These are phyloP conservation scores for Kryptolebias marmoratus DNA, from an alignment of 2,113 vertebrate species.

Conservation along the genomic window DNA sequence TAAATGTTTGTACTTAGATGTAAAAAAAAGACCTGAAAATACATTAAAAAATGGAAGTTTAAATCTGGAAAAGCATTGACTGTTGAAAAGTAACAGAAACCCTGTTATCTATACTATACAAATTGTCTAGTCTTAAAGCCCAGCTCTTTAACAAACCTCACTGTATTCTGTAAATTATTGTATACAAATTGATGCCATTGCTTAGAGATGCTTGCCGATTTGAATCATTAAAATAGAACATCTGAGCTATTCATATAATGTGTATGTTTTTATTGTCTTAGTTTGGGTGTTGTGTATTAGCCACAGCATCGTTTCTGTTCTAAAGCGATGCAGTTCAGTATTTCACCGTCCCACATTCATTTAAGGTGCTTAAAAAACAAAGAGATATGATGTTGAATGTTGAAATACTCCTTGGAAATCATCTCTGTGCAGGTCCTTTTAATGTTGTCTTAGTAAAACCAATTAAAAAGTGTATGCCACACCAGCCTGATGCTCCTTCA, in stretches of 20 bases:
- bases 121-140: too few species aligned
- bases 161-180: constrained; percentile 15
- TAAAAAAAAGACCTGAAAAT: too few species aligned
- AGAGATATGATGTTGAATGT: constrained; percentile 43
- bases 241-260: background rate
- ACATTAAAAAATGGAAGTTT: too few species aligned
- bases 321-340: constrained; percentile 18
- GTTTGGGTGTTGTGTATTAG: constrained; percentile 4
- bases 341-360: constrained; percentile 39
- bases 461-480: constrained; percentile 51
- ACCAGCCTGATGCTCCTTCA: constrained; percentile 36
- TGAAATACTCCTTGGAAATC: constrained; percentile 50
- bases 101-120: too few species aligned
- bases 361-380: constrained; percentile 46
- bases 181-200: background rate
- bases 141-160: background rate
- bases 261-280: background rate
- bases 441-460: constrained; percentile 57
- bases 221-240: background rate
- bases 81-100: too few species aligned
- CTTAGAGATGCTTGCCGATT: background rate
- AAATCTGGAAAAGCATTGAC: too few species aligned
- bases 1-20: too few species aligned
- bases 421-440: constrained; percentile 38
- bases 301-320: constrained; percentile 46